Evolutionary conservation across 1,140 invertebrate species (phyloP), one percentile per base, ranked within the genome.

Genomic region (Heliconius melpomene): DNA sequence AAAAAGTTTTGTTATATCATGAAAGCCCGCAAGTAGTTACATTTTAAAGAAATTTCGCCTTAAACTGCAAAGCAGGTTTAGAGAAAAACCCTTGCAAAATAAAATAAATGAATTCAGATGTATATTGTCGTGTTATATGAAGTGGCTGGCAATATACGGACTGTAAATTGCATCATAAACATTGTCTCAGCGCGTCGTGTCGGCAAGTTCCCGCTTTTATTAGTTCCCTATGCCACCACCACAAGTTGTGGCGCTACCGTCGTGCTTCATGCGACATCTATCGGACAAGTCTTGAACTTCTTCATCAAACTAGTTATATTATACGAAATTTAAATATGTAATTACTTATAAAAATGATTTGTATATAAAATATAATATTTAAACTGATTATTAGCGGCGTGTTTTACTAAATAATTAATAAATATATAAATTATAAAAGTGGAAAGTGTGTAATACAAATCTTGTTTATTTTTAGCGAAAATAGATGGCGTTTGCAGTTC

Each of bases 111-210:
- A 87, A 90, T 87, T 86, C 84, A 83, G 81, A 82, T 85, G 83
- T 89, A 81, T 88, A 83, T 88, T 84, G 83, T 36, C 32, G 32
- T 86, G 84, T 86, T 87, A 86, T 85, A 87, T 88, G 83, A 89
- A 88, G 86, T 89, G 85, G 78, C 83, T 86, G 78, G 87, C 86
- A 88, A 89, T 92, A 91, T 91, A 92, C 87, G 87, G 87, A 91
- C 87, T 91, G 89, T 90, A 90, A 93, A 93, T 90, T 90, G 90
- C 87, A 89, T 90, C 91, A 90, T 93, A 94, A 94, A 93, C 88
- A 90, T 92, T 86, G 79, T 77, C 83, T 84, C 78, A 80, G 80
- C 82, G 77, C 74, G 79, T 79, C 75, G 77, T 75, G 72, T 75
- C 54, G 52, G 78, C 36, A 71, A 80, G 84, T 89, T 85, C 80